Evolutionary conservation across 53 echinoderm and acorn worm species (phyloP).

Genomic region (Hippasteria phrygiana): DNA sequence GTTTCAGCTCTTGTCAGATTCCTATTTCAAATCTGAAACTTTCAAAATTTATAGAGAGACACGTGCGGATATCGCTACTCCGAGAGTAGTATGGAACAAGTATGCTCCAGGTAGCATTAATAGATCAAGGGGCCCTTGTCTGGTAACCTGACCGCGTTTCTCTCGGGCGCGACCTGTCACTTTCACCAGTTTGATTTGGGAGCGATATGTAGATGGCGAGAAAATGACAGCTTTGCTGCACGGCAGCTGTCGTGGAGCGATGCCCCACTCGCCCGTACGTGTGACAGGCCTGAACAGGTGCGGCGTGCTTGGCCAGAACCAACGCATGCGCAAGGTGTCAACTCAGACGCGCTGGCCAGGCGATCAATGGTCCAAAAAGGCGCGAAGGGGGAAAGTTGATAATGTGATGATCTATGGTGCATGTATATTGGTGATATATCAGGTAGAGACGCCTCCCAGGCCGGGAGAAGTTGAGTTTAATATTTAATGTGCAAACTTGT

Average conservation of each 20-base stretch:
- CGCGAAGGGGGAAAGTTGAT: conserved; percentile 58
- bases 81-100: neutral
- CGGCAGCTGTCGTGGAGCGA: conserved; percentile 56
- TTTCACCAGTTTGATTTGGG: conserved; percentile 33
- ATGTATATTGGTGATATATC: conserved; percentile 3
- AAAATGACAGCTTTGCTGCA: conserved; percentile 49
- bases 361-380: conserved; percentile 58
- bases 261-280: conserved; percentile 12
- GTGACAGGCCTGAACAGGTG: conserved; percentile 59
- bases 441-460: neutral
- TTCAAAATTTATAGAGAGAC: neutral
- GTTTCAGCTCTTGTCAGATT: neutral
- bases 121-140: conserved; percentile 51
- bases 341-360: conserved; percentile 37
- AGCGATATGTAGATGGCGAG: conserved; percentile 46
- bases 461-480: neutral
- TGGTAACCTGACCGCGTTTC: conserved; percentile 57
- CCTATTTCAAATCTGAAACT: neutral
- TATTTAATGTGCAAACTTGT: conserved; percentile 2
- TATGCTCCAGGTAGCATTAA: neutral
- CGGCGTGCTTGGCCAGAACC: neutral
- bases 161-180: conserved; percentile 41
- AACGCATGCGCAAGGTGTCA: conserved; percentile 69
- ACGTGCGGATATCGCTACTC: neutral
- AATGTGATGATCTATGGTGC: conserved; percentile 52